Conservation (phyloP, 2,797 vertebrate genomes). For the Notamacropus eugenii region DNA sequence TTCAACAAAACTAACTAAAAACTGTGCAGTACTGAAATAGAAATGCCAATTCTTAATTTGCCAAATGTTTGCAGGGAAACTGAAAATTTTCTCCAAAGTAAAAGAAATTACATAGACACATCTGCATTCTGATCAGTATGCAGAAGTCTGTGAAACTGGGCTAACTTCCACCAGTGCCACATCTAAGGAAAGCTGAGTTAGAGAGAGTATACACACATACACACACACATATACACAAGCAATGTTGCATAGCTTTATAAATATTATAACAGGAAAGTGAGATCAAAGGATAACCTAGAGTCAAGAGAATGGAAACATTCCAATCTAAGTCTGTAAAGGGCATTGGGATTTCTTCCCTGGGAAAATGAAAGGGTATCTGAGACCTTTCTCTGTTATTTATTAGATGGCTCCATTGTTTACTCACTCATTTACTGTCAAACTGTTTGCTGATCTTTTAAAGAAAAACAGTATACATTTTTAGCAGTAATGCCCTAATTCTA, state of each 20-base stretch:
- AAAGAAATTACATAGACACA: conserved; percentile 30
- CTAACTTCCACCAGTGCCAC: conserved; percentile 39
- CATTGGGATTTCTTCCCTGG: background rate
- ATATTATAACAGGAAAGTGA: conserved; percentile 12
- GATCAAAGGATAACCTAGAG: background rate
- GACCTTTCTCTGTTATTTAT: background rate
- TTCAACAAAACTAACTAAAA: conserved; percentile 21
- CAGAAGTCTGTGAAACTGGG: conserved; percentile 42
- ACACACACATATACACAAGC: background rate
- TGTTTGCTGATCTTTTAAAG: conserved; percentile 23
- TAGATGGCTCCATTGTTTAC: background rate
- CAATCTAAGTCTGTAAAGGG: background rate
- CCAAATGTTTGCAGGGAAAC: conserved; percentile 26
- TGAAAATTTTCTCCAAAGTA: conserved; percentile 35
- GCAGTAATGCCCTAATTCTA: background rate
- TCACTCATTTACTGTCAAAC: background rate
- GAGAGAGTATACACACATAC: background rate
- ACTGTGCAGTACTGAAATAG: conserved; percentile 22
- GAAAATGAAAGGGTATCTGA: background rate
- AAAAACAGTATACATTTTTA: background rate
- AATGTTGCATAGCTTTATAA: background rate
- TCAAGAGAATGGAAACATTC: background rate
- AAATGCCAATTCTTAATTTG: conserved; percentile 59
- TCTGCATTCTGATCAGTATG: conserved; percentile 20
- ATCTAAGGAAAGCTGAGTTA: background rate